A percentile compares a stretch with the other conserved stretches of the same genome.
Conservation (phyloP, 92 coral and sea anemone genomes). For the Pocillopora meandrina region DNA sequence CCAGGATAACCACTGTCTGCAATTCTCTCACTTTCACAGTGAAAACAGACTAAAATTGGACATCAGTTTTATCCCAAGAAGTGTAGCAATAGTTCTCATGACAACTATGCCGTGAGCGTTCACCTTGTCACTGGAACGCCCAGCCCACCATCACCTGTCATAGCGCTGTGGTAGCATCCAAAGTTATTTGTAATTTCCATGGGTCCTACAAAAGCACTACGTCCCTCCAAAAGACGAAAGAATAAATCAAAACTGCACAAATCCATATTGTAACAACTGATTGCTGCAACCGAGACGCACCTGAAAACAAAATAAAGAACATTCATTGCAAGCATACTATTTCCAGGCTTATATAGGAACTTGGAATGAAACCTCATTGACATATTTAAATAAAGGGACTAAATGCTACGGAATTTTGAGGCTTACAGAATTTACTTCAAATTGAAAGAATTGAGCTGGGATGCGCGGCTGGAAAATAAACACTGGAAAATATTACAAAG, state of each 20-base stretch:
- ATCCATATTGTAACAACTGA: not conserved
- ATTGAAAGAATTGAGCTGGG: too few relatives aligned
- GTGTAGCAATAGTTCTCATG: too few relatives aligned
- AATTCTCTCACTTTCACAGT: too few relatives aligned
- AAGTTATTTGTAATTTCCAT: not conserved
- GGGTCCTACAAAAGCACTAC: constrained; percentile 4
- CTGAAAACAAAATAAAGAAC: not conserved
- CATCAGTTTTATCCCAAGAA: not conserved
- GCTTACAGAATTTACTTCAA: too few relatives aligned
- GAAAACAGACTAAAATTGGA: too few relatives aligned
- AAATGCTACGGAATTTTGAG: too few relatives aligned
- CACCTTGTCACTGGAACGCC: not conserved
- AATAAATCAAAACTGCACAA: not conserved
- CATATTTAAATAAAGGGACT: too few relatives aligned
- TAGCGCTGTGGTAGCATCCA: not conserved
- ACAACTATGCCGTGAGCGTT: not conserved
- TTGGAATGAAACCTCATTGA: not conserved
- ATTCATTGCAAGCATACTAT: not conserved
- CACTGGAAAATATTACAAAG: too few relatives aligned
- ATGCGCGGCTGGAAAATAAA: too few relatives aligned
- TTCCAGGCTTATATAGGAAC: not conserved
- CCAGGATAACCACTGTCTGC: too few relatives aligned
- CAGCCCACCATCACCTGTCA: not conserved
- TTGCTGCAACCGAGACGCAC: constrained; percentile 6
- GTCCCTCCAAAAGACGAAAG: constrained; percentile 5